These are phyloP conservation scores for Balearica regulorum DNA, from an alignment of 2,797 vertebrate genomes.

Conservation along the genomic window DNA sequence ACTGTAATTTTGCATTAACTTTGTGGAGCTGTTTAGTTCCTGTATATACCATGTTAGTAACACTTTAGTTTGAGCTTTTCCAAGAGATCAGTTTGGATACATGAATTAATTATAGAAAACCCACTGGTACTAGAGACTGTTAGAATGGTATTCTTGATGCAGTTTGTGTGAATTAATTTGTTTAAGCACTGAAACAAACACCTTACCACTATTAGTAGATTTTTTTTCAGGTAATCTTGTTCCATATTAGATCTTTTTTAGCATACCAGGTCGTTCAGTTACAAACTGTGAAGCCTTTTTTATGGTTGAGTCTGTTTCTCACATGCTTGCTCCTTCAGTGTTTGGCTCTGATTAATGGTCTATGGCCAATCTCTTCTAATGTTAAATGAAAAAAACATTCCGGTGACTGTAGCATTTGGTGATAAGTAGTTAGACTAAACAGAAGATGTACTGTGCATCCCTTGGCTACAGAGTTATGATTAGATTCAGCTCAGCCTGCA, in stretches of 20 bases:
- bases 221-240: neutral
- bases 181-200: neutral
- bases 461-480: constrained; percentile 25
- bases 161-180: neutral
- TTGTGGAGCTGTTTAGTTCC: neutral
- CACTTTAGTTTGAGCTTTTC: neutral
- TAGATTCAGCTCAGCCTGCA: constrained; percentile 33
- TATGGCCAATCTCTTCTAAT: neutral
- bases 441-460: constrained; percentile 31
- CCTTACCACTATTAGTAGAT: neutral
- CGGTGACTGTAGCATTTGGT: constrained; percentile 33
- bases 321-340: neutral
- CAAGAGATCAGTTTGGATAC: neutral
- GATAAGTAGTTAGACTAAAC: constrained; percentile 60
- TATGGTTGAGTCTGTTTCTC: neutral
- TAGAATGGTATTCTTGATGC: neutral
- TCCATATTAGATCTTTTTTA: neutral
- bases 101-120: neutral
- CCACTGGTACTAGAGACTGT: neutral
- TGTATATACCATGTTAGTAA: neutral
- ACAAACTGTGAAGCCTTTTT: neutral
- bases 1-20: neutral
- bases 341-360: constrained; percentile 30
- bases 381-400: constrained; percentile 16
- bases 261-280: neutral